phyloP scores from a whole-genome alignment of 2,888 invertebrate genomes.

The Cacoxenus indagator region DNA sequence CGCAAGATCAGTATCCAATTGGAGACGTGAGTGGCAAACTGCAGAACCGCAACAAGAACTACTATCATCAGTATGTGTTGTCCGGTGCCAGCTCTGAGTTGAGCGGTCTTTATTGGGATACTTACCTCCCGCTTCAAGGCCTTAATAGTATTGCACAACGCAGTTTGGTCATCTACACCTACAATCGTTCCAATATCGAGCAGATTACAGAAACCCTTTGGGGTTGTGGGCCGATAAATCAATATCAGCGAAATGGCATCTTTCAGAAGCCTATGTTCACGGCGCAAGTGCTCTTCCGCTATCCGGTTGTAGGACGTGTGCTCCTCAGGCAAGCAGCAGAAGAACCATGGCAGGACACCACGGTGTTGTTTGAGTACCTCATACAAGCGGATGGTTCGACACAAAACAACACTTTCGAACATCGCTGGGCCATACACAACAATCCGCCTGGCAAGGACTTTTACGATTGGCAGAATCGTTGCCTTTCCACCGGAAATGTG shows the following conservation, averaged over 20 bases:
- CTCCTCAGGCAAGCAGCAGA: constrained; percentile 85
- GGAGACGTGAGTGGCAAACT: constrained; percentile 92
- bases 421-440: constrained; percentile 89
- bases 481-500: constrained; percentile 82
- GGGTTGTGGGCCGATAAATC: constrained; percentile 76
- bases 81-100: constrained; percentile 80
- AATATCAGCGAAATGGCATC: constrained; percentile 77
- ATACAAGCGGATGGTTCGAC: constrained; percentile 89
- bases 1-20: constrained; percentile 88
- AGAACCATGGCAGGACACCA: constrained; percentile 87
- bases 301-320: constrained; percentile 89
- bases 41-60: constrained; percentile 79
- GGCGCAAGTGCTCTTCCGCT: constrained; percentile 85
- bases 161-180: constrained; percentile 73
- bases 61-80: constrained; percentile 78
- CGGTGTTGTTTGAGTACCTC: constrained; percentile 84
- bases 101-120: constrained; percentile 84
- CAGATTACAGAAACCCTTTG: constrained; percentile 63
- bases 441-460: constrained; percentile 86
- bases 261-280: constrained; percentile 82
- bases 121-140: constrained; percentile 87
- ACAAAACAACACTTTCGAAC: constrained; percentile 80
- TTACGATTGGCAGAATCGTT: constrained; percentile 90
- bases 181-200: constrained; percentile 57
- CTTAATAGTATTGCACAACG: constrained; percentile 83